Conservation (phyloP, 1,140 invertebrate species). For the Papilio polyxenes region DNA sequence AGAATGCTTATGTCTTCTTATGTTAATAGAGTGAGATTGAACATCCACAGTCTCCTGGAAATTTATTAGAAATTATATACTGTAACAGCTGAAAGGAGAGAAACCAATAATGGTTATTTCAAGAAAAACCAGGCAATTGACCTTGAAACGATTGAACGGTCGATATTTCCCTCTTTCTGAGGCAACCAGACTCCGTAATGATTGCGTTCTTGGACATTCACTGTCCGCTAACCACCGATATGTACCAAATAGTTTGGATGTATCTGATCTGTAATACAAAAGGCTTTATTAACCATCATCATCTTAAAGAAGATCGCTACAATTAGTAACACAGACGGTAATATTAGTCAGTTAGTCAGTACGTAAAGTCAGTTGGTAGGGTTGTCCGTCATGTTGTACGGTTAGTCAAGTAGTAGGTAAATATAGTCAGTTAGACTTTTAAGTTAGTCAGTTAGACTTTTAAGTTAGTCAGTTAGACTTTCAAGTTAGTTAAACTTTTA, state of each 20-base stretch:
- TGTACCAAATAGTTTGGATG: constrained; percentile 67
- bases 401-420: neutral
- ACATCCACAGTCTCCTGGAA: constrained; percentile 71
- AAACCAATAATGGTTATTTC: neutral
- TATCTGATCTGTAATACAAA: constrained; percentile 58
- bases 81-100: neutral
- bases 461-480: no score
- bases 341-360: neutral
- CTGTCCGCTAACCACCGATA: constrained; percentile 60
- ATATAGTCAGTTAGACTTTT: neutral
- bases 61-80: neutral
- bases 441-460: no score
- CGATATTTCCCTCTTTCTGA: constrained; percentile 67
- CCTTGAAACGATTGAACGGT: constrained; percentile 78
- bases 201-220: constrained; percentile 66
- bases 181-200: constrained; percentile 70
- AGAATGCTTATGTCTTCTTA: constrained; percentile 71
- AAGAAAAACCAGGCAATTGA: constrained; percentile 43
- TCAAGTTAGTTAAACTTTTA: no score
- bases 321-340: neutral
- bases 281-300: no score
- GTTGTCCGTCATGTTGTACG: neutral
- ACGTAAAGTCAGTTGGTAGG: neutral
- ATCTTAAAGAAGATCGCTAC: neutral
- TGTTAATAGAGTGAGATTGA: constrained; percentile 64